Evolutionary conservation across 2,113 vertebrate genomes (phyloP), one percentile per base, ranked within the genome.

Genomic region (Macroglossus sobrinus): DNA sequence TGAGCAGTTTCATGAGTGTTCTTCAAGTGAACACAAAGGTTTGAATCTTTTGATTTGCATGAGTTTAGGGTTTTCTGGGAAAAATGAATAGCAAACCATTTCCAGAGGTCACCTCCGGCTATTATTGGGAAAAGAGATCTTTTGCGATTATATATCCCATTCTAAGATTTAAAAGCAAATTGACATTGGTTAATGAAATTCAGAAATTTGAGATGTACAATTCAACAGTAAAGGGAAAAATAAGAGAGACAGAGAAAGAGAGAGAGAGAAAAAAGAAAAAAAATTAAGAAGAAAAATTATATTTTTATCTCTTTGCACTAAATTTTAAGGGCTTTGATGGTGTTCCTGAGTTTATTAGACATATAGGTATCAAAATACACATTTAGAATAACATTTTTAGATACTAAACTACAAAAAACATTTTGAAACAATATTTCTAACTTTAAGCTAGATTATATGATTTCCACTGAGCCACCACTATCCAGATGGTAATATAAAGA

Each of bases 401-500:
- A 78, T 63, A 28, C 1, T 68, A 61, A 92, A 69, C n/a, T 75
- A 85, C 21, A 24, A 61, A 12, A 87, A 93, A 69, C 2, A 61
- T 66, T 89, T 76, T 26, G 40, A 64, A 89, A 82, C 16, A 66
- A 2, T 85, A 79, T 68, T 85, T 85, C 19, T 89, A 21, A 90
- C 10, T 89, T 93, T 10, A 64, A 69, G 5, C 13, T 45, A 90
- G 28, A 6, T 47, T 84, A 74, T 3, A 84, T 28, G 68, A 94
- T 21, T 84, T 93, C 45, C 53, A 92, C 43, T n/a, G 68, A 68
- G 35, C 53, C 38, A 30, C 4, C 43, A 89, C 30, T 8, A 92
- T 63, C 89, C 95, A 95, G 95, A 95, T 97, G 95, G 94, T 74
- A 9, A 14, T 45, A 78, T 63, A 57, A 95, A 84, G 84, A 84